phyloP scores from a whole-genome alignment of 2,113 vertebrate genomes.

The Apteryx owenii region DNA sequence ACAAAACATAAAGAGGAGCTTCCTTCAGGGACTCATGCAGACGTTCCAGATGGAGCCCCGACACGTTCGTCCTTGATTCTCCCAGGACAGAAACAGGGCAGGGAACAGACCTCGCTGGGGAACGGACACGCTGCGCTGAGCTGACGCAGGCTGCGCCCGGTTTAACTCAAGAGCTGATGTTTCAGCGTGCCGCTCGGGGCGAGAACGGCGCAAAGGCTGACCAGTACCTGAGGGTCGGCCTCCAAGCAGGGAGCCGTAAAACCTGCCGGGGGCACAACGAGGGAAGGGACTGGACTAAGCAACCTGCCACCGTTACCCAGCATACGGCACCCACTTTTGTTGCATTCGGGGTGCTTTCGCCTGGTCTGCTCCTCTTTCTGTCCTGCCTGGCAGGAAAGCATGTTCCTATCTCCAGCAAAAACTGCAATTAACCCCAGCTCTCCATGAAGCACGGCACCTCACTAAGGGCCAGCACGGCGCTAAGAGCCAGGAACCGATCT shows the following conservation, averaged over 20 bases:
- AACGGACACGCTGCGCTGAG: fast-evolving
- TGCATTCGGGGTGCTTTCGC: fast-evolving
- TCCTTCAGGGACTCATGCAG: background rate
- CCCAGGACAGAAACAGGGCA: background rate
- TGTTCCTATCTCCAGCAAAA: fast-evolving
- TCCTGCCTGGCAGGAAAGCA: background rate
- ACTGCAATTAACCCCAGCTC: too few species aligned
- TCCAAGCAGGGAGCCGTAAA: too few species aligned
- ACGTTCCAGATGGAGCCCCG: background rate
- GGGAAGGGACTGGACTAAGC: too few species aligned
- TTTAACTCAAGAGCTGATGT: fast-evolving
- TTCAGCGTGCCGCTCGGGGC: background rate
- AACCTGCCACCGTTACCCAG: too few species aligned
- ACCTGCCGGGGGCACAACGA: too few species aligned
- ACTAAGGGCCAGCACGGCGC: too few species aligned
- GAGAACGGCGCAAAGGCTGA: too few species aligned
- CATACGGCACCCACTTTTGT: background rate
- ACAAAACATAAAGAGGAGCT: background rate
- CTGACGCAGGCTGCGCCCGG: fast-evolving
- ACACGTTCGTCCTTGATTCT: background rate
- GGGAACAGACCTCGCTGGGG: background rate
- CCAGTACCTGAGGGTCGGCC: too few species aligned
- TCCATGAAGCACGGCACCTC: too few species aligned
- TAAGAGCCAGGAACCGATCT: background rate
- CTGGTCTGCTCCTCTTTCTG: background rate